Evolutionary conservation across 2,113 vertebrate genomes (phyloP).

Genomic region (Cottus gobio): DNA sequence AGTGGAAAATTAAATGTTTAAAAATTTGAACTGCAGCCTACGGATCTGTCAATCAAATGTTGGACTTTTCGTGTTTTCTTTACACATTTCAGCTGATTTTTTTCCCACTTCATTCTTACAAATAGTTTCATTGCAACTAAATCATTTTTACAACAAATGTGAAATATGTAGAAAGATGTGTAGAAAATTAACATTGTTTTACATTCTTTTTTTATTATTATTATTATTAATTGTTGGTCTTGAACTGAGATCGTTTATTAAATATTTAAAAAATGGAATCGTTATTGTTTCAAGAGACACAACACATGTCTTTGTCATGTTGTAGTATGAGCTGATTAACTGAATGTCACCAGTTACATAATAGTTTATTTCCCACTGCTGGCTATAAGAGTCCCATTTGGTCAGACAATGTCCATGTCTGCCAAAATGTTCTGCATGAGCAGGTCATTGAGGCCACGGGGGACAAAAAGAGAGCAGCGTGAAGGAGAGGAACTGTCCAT

Average conservation of each 20-base stretch:
- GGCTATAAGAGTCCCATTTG: background rate
- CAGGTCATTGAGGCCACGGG: background rate
- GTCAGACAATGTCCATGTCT: background rate
- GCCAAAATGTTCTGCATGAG: constrained; percentile 9
- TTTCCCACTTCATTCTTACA: constrained; percentile 25
- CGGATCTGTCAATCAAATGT: background rate
- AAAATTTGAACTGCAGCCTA: background rate
- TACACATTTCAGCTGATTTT: constrained; percentile 30
- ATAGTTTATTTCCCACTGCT: background rate
- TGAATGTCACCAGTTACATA: background rate
- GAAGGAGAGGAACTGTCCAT: background rate
- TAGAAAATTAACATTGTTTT: constrained; percentile 44
- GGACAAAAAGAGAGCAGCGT: background rate
- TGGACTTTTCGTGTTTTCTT: constrained; percentile 15
- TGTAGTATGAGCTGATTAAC: background rate
- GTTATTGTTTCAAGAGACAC: background rate
- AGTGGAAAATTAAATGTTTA: background rate
- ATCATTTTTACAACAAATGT: constrained; percentile 59
- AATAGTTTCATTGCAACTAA: constrained; percentile 39
- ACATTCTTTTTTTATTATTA: constrained; percentile 16
- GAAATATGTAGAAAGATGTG: constrained; percentile 52
- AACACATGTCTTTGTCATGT: background rate
- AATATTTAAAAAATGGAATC: constrained; percentile 26
- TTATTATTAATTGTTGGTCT: constrained; percentile 44
- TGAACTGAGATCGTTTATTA: constrained; percentile 53